Percentiles rank a stretch among this genome's conserved stretches.
Evolutionary conservation across 2,797 vertebrate species (phyloP).

Genomic region (Accipiter superciliosus): DNA sequence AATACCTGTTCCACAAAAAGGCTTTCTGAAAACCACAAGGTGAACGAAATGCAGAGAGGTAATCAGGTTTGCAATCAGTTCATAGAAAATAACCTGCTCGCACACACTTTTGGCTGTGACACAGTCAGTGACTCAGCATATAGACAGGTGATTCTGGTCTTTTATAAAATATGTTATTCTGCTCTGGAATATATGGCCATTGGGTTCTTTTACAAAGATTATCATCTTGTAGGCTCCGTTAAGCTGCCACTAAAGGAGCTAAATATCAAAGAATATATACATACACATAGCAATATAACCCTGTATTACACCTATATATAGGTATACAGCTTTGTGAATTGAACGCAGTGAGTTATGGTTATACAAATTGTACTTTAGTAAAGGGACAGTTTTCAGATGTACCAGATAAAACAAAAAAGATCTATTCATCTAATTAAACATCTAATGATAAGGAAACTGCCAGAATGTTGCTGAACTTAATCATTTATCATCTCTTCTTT

Average conservation of each 20-base stretch:
- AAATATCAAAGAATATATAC: not conserved
- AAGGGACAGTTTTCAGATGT: not conserved
- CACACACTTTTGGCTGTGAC: not conserved
- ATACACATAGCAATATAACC: not conserved
- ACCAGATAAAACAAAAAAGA: not conserved
- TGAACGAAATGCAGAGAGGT: not conserved
- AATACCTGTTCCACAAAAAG: not conserved
- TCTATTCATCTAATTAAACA: not conserved
- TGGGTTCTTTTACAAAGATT: not conserved
- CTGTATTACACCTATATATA: not conserved
- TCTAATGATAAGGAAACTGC: not conserved
- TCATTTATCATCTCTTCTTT: not conserved
- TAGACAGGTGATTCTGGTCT: not conserved
- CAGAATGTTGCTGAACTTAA: not conserved
- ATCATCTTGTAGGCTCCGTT: not conserved
- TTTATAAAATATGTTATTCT: not conserved
- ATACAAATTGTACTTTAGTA: not conserved
- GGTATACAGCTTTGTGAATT: not conserved
- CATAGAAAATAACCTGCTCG: not conserved
- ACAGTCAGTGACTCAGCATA: not conserved
- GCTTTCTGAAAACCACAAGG: slow-evolving; percentile 1
- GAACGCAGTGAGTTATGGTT: not conserved
- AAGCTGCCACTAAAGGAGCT: not conserved
- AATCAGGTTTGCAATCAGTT: not conserved
- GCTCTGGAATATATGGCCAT: not conserved